These are phyloP conservation scores for Ptychochromis oligacanthus DNA, from an alignment of 2,113 vertebrate species.

Conservation along the genomic window DNA sequence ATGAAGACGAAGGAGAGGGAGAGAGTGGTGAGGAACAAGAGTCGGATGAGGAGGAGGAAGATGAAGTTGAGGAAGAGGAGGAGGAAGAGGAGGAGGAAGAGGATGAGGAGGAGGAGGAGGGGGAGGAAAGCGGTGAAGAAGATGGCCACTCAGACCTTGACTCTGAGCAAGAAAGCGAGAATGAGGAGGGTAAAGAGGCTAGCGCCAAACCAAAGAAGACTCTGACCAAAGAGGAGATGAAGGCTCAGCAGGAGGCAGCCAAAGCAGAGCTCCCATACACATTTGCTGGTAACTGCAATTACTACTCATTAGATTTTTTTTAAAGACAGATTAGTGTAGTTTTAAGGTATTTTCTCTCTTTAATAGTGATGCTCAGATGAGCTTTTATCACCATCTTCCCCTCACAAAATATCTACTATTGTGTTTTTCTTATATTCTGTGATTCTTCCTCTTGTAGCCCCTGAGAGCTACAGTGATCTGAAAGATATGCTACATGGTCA, in stretches of 20 bases:
- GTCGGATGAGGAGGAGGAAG: conserved; percentile 30
- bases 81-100: neutral
- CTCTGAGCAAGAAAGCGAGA: conserved; percentile 78
- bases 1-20: conserved; percentile 20
- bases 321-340: neutral
- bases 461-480: conserved; percentile 83
- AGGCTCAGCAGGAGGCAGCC: conserved; percentile 72
- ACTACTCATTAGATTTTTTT: neutral
- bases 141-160: conserved; percentile 85
- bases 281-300: conserved; percentile 81
- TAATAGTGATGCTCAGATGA: no score
- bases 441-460: conserved; percentile 74
- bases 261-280: conserved; percentile 88
- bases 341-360: neutral
- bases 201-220: neutral
- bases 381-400: neutral
- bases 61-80: conserved; percentile 41
- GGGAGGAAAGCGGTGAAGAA: conserved; percentile 56
- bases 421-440: neutral
- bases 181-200: conserved; percentile 47
- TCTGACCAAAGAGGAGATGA: conserved; percentile 55
- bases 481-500: conserved; percentile 81
- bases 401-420: neutral
- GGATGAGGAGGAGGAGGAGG: conserved; percentile 35
- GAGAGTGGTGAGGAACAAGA: conserved; percentile 19